Percentiles rank a stretch among this genome's conserved stretches.
These are phyloP conservation scores for Mercenaria mercenaria DNA, from an alignment of 1,140 invertebrate genomes.

Conservation along the genomic window DNA sequence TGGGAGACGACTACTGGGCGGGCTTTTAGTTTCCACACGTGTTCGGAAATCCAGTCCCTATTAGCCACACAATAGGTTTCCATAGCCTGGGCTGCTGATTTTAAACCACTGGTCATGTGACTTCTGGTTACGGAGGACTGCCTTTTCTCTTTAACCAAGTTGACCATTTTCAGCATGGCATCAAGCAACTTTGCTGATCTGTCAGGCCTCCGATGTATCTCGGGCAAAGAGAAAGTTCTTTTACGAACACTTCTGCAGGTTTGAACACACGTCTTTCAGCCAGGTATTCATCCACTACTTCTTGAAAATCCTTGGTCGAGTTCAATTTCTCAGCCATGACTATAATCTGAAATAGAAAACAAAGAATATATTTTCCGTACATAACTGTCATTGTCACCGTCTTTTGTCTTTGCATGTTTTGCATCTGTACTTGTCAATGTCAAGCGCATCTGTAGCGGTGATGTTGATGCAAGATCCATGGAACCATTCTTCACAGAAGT, in stretches of 20 bases:
- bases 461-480: conserved; percentile 30
- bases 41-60: neutral
- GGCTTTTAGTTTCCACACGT: neutral
- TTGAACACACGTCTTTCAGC: neutral
- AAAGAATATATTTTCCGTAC: neutral
- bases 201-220: neutral
- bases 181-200: neutral
- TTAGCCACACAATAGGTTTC: neutral
- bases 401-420: neutral
- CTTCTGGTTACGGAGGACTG: neutral
- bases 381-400: neutral
- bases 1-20: no score
- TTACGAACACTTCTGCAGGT: neutral
- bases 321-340: neutral
- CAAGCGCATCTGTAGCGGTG: neutral
- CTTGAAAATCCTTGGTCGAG: neutral
- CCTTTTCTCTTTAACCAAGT: neutral
- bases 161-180: neutral
- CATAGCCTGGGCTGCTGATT: neutral
- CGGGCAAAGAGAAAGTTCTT: neutral
- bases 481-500: conserved; percentile 19
- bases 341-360: neutral
- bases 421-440: conserved; percentile 4
- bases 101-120: neutral
- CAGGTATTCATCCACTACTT: neutral